Conservation (phyloP, 2,888 invertebrate genomes). For the Julus scanicus region DNA sequence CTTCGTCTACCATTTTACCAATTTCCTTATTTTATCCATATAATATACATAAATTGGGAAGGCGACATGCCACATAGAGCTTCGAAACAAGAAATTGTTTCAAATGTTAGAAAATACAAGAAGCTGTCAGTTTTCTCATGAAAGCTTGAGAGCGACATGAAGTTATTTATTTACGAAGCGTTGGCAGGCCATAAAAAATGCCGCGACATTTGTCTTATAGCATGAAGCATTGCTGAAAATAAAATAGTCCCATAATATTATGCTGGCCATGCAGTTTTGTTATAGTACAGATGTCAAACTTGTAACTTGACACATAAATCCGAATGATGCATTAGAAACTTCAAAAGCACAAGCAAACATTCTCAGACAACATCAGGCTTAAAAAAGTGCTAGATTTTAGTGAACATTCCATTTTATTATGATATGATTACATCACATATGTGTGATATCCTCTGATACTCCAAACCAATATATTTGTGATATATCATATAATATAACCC, state of each 20-base stretch:
- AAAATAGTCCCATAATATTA: background rate
- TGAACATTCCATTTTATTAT: too few species aligned
- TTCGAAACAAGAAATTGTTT: background rate
- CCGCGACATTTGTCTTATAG: background rate
- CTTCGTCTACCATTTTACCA: background rate
- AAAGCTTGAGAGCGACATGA: background rate
- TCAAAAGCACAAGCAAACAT: background rate
- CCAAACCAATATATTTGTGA: too few species aligned
- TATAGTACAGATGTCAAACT: background rate
- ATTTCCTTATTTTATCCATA: background rate
- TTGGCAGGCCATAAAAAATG: background rate
- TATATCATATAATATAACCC: too few species aligned
- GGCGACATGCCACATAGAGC: background rate
- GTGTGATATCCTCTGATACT: too few species aligned
- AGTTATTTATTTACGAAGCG: background rate
- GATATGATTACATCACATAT: too few species aligned
- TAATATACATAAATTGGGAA: background rate
- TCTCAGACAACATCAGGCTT: too few species aligned
- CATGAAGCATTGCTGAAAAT: background rate
- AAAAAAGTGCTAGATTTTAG: background rate
- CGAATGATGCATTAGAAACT: background rate
- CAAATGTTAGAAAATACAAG: background rate
- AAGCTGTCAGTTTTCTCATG: background rate
- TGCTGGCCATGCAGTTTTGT: background rate
- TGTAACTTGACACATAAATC: background rate